Conservation (phyloP, 2,797 vertebrate genomes). For the Ispidina picta region DNA sequence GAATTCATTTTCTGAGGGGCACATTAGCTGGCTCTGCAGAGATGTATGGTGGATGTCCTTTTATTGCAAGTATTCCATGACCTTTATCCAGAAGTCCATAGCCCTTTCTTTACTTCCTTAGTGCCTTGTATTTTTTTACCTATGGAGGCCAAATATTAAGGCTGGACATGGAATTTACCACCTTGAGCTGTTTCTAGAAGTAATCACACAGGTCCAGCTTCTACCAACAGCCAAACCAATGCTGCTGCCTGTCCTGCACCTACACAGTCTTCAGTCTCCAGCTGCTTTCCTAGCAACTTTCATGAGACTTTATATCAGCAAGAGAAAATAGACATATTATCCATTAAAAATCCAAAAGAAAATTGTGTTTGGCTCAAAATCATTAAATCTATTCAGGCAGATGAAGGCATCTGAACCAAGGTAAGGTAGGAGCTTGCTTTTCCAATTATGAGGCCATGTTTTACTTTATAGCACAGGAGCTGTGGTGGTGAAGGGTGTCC, state of each 20-base stretch:
- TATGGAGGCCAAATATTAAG: not conserved
- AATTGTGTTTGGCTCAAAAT: not conserved
- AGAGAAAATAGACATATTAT: not conserved
- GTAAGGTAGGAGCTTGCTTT: not conserved
- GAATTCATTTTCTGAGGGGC: slow-evolving; percentile 5
- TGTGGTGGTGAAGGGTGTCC: accelerated
- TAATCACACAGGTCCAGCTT: accelerated
- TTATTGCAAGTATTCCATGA: not conserved
- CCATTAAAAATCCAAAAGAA: not conserved
- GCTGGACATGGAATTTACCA: not conserved
- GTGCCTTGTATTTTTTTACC: no score
- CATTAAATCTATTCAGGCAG: not conserved
- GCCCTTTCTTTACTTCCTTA: not conserved
- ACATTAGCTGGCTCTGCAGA: not conserved
- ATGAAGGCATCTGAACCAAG: not conserved
- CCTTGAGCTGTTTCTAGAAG: not conserved
- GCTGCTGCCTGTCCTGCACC: not conserved
- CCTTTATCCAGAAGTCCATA: not conserved
- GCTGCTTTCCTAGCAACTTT: not conserved
- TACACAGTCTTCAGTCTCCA: not conserved
- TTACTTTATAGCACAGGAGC: not conserved
- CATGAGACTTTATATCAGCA: not conserved
- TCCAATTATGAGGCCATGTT: not conserved
- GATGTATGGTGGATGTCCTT: not conserved
- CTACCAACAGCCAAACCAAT: not conserved